phyloP scores from a whole-genome alignment of 2,113 vertebrate species.

The Hystrix brachyura region DNA sequence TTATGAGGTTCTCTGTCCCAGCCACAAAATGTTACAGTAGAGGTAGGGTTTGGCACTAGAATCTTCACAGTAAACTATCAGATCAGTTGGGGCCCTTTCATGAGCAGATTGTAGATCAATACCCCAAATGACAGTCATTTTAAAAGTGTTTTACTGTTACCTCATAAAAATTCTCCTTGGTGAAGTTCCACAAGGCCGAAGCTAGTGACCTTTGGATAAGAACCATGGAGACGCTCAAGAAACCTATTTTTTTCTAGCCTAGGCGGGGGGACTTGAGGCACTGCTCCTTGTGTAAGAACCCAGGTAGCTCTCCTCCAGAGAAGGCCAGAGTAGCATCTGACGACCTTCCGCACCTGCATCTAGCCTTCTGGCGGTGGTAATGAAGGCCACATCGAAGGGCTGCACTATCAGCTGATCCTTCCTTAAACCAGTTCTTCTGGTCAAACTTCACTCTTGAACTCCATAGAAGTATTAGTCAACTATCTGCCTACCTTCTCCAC shows the following conservation, averaged over 20 bases:
- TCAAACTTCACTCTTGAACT: not conserved
- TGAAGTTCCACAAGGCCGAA: not conserved
- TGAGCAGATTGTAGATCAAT: not conserved
- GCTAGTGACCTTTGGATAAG: not conserved
- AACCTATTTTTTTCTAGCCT: not conserved
- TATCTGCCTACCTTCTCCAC: not conserved
- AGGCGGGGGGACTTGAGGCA: not conserved
- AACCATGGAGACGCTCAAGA: not conserved
- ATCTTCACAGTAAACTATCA: not conserved
- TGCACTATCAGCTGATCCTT: not conserved
- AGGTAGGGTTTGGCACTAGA: not conserved
- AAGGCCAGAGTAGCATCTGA: not conserved
- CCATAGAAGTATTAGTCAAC: not conserved
- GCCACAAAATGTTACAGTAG: not conserved
- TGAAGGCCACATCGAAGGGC: not conserved
- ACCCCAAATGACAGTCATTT: not conserved
- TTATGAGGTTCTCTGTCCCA: not conserved
- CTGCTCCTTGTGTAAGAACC: not conserved
- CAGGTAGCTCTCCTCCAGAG: not conserved
- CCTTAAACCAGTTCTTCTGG: not conserved
- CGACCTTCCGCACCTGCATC: not conserved
- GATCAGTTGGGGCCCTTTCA: not conserved
- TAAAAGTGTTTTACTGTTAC: not conserved
- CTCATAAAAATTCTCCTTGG: not conserved
- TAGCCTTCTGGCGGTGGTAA: not conserved